Base-by-base conservation (phyloP, 1,140 invertebrate genomes). In the Drosophila tristis region DNA sequence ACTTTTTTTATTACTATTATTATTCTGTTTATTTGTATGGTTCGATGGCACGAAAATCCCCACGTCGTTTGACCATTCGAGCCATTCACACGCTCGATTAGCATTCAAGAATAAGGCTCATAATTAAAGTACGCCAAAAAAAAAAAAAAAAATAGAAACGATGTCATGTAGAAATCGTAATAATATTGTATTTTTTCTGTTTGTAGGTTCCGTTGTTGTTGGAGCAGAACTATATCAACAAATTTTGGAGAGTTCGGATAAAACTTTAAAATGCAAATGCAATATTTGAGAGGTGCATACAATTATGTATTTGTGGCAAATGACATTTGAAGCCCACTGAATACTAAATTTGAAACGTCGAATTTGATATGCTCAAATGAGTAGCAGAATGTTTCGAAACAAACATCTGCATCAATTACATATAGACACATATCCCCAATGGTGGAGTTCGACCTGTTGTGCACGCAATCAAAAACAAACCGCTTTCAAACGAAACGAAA, bases 41-140 rank as follows among this genome's bases (percentile, higher is more conserved):
- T 0, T 47, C 2, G 23, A 25, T 47, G 35, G 1, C 3, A 2
- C 23, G 4, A 3, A 7, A 13, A 55, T 15, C 13, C 50, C 65
- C 35, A 51, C 29, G 58, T 62, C 39, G 54, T 43, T 53, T 70
- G 23, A 25, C 23, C 1, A 64, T 58, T 71, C 59, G 59, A 66
- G 58, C 62, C 63, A 56, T 85, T 84, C 70, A 74, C 75, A 78
- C 80, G 70, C 79, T 82, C 80, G 80, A 82, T 82, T 82, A 84
- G 76, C 65, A 79, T 75, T 75, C 55, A 49, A 66, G 73, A 72
- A 74, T 65, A 74, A 65, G 54, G 57, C 47, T 51, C 60, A 58
- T 62, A 78, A 76, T 80, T 66, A 58, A 65, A 53, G 71, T 62
- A 56, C 42, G 31, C 9, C 49, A 47, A 57, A 78, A 76, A 51